phyloP scores from a whole-genome alignment of 2,113 vertebrate species.

The Nyctereutes procyonoides region DNA sequence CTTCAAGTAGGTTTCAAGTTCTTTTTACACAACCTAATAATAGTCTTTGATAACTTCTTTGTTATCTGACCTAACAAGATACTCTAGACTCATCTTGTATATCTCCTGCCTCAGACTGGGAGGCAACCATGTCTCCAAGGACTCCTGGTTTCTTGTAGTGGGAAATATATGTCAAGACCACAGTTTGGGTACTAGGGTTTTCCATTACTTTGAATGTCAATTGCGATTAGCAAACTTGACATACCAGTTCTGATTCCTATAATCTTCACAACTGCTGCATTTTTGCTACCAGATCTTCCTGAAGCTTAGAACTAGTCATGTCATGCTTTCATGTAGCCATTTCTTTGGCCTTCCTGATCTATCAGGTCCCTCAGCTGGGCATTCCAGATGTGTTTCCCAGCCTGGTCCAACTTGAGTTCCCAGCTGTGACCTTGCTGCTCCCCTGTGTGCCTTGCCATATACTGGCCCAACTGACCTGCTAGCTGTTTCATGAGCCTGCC shows the following conservation, averaged over 20 bases:
- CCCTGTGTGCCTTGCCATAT: not conserved
- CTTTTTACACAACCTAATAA: not conserved
- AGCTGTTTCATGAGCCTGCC: not conserved
- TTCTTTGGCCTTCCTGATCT: not conserved
- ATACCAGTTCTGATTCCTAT: not conserved
- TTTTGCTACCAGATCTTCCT: not conserved
- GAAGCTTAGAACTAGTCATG: not conserved
- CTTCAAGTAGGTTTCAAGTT: not conserved
- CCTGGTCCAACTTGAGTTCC: not conserved
- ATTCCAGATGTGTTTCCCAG: not conserved
- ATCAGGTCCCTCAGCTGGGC: not conserved
- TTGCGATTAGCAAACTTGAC: not conserved
- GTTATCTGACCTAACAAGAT: not conserved
- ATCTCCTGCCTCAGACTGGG: not conserved
- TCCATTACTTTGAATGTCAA: not conserved
- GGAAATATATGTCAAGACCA: not conserved
- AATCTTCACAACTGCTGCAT: not conserved
- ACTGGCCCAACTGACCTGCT: not conserved
- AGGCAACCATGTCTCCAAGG: not conserved
- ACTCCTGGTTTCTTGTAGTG: not conserved
- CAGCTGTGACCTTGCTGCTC: not conserved
- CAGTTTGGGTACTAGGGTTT: not conserved
- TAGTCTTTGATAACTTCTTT: not conserved
- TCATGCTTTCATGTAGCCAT: not conserved
- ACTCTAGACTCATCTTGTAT: not conserved